Evolutionary conservation across 2,888 invertebrate species (phyloP).

Genomic region (Sipha maydis): DNA sequence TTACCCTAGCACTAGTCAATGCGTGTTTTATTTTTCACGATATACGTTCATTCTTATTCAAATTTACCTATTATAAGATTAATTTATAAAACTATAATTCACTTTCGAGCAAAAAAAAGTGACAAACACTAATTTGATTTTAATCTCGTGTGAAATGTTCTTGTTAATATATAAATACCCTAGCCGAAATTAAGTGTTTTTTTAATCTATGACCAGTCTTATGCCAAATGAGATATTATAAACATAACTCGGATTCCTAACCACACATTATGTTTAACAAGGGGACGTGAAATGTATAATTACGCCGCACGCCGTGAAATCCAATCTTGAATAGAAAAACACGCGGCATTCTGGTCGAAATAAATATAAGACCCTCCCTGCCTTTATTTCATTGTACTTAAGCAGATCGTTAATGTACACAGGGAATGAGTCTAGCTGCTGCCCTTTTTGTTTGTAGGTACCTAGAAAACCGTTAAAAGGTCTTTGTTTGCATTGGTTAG

Average conservation of each 20-base stretch:
- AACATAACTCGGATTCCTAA: background rate
- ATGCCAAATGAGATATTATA: background rate
- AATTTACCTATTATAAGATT: too few relatives aligned
- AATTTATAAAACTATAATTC: background rate
- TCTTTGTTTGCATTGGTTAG: conserved; percentile 59
- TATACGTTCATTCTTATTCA: background rate
- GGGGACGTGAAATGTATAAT: conserved; percentile 56
- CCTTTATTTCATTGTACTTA: conserved; percentile 53
- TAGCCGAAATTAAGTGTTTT: background rate
- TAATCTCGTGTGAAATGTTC: background rate
- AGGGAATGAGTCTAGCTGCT: conserved; percentile 47
- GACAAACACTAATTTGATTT: background rate
- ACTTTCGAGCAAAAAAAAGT: background rate
- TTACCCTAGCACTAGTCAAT: background rate
- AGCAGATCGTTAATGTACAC: conserved; percentile 32
- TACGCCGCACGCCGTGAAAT: conserved; percentile 53
- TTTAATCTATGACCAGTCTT: background rate
- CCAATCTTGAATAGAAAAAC: conserved; percentile 62
- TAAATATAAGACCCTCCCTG: conserved; percentile 58
- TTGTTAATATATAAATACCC: background rate
- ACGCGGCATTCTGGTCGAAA: conserved; percentile 51
- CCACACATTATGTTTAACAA: conserved; percentile 23
- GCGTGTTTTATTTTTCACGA: background rate
- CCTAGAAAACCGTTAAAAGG: conserved; percentile 62
- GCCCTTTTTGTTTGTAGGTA: conserved; percentile 56